phyloP scores from a whole-genome alignment of 1,140 invertebrate genomes.

The Drosophila truncata region DNA sequence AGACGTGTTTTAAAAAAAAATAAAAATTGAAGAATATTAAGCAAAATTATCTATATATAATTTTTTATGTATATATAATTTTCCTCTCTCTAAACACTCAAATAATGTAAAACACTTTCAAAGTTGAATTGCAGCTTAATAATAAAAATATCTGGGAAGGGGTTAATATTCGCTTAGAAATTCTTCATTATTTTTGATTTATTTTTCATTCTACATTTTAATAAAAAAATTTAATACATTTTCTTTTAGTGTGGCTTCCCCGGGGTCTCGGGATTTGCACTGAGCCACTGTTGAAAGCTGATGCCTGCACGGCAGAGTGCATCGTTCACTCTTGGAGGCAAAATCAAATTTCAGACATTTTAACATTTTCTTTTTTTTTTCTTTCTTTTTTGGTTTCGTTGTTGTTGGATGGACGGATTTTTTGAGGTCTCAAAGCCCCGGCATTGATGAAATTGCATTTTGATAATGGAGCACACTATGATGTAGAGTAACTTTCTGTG shows the following conservation, averaged over 20 bases:
- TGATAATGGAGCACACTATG: conserved; percentile 58
- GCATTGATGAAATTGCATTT: conserved; percentile 74
- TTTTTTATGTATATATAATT: too few species aligned
- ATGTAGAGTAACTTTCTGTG: conserved; percentile 40
- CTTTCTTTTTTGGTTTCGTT: neutral
- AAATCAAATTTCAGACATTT: conserved; percentile 76
- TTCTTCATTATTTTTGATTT: neutral
- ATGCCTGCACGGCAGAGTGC: conserved; percentile 47
- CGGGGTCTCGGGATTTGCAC: conserved; percentile 17
- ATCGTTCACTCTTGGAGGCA: conserved; percentile 51
- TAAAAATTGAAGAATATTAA: too few species aligned
- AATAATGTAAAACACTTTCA: neutral
- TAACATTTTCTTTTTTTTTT: conserved; percentile 33
- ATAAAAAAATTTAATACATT: neutral
- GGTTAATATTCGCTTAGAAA: neutral
- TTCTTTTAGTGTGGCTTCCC: neutral
- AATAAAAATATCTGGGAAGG: neutral
- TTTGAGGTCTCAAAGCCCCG: conserved; percentile 57
- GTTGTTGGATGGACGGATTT: conserved; percentile 58
- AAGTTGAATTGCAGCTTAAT: neutral
- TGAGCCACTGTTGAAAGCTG: conserved; percentile 33
- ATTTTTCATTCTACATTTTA: neutral
- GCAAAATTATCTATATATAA: neutral
- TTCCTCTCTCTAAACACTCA: too few species aligned
- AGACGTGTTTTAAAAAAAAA: neutral